Conservation (phyloP, 2,113 vertebrate species). For the Cyanistes caeruleus region DNA sequence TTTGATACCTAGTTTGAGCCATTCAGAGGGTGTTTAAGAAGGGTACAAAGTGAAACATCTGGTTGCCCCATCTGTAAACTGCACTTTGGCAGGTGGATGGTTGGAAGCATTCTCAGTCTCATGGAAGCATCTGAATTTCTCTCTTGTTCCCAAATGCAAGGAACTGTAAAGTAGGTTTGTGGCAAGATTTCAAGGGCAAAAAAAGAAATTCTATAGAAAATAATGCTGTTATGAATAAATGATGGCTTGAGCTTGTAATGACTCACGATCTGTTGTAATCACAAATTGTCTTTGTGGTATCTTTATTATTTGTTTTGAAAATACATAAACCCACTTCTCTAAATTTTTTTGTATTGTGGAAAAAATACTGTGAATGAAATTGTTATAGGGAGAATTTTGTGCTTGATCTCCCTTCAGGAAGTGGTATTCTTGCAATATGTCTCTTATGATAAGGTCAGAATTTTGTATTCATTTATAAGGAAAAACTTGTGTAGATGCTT, state of each 20-base stretch:
- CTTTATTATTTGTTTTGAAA: neutral
- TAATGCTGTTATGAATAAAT: neutral
- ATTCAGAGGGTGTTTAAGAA: neutral
- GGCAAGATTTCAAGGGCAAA: neutral
- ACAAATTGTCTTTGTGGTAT: neutral
- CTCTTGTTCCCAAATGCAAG: neutral
- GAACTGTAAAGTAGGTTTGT: neutral
- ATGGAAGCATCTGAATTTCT: neutral
- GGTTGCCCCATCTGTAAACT: neutral
- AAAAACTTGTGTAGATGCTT: neutral
- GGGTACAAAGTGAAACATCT: neutral
- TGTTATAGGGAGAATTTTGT: neutral
- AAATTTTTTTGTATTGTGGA: neutral
- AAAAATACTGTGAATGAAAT: neutral
- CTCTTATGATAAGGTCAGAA: neutral
- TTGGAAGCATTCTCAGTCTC: neutral
- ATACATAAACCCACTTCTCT: neutral
- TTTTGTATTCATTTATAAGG: neutral
- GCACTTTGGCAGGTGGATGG: neutral
- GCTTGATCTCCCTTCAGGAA: neutral
- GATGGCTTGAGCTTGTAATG: neutral
- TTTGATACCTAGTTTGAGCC: neutral
- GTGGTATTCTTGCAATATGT: neutral
- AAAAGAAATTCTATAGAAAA: neutral
- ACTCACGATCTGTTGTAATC: neutral